A percentile compares a stretch with the other conserved stretches of the same genome.
Conservation (phyloP, 1,140 invertebrate species). For the Lutraria rhynchaena region DNA sequence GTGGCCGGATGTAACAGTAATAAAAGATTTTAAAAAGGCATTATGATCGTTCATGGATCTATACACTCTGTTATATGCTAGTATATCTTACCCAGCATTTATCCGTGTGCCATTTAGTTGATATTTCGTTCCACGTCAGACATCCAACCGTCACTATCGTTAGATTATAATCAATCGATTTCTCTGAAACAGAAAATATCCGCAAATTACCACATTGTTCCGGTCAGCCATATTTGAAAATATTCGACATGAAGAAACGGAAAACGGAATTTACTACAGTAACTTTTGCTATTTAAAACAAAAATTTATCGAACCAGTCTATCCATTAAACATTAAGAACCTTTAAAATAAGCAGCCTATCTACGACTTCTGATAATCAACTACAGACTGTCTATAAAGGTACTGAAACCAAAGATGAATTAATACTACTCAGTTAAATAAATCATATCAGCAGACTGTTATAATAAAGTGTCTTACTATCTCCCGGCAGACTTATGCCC, state of each 20-base stretch:
- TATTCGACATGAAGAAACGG: too few species aligned
- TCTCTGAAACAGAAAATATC: too few species aligned
- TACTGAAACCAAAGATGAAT: neutral
- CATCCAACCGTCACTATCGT: constrained; percentile 44
- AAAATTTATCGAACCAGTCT: too few species aligned
- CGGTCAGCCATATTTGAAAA: too few species aligned
- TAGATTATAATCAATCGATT: constrained; percentile 30
- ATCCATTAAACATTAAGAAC: neutral
- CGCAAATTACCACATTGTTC: too few species aligned
- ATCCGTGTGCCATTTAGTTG: constrained; percentile 44
- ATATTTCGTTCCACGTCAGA: constrained; percentile 40
- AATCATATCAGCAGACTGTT: neutral
- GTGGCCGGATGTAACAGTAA: too few species aligned
- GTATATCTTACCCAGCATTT: constrained; percentile 41
- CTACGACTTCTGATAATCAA: neutral
- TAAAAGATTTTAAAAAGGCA: too few species aligned
- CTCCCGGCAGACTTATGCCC: constrained; percentile 18
- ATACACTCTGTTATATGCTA: too few species aligned
- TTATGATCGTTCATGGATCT: too few species aligned
- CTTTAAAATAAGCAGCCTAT: neutral
- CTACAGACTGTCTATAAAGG: neutral
- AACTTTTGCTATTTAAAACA: too few species aligned
- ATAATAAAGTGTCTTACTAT: constrained; percentile 4
- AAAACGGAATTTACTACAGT: too few species aligned
- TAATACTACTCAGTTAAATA: neutral